phyloP scores from a whole-genome alignment of 2,113 vertebrate genomes.

The Centropus unirufus region DNA sequence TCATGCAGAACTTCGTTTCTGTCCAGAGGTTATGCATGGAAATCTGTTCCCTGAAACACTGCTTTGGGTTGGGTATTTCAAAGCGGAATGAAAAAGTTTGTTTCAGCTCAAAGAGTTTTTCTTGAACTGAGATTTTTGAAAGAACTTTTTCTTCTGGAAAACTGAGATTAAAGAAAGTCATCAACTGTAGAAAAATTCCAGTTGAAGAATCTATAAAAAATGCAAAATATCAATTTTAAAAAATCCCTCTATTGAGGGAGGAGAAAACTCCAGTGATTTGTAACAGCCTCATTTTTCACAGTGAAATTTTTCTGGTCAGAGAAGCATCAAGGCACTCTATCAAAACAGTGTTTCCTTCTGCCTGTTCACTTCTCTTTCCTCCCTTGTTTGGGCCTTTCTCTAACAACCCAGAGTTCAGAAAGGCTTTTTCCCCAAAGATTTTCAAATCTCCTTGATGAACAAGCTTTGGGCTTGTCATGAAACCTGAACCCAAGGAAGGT shows the following conservation, averaged over 20 bases:
- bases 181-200: neutral
- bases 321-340: neutral
- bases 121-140: constrained; percentile 26
- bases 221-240: neutral
- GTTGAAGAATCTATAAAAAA: neutral
- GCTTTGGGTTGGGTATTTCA: constrained; percentile 16
- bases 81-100: neutral
- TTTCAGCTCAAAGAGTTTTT: neutral
- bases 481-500: constrained; percentile 46
- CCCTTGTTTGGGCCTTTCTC: neutral
- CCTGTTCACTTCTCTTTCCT: neutral
- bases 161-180: constrained; percentile 27
- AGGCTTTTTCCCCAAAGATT: neutral
- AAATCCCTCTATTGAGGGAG: neutral
- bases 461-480: constrained; percentile 32
- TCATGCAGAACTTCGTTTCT: neutral
- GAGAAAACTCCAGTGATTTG: neutral
- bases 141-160: constrained; percentile 9
- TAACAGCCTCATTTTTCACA: neutral
- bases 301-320: neutral
- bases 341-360: neutral
- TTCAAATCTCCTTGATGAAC: constrained; percentile 3
- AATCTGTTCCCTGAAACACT: neutral
- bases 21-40: neutral
- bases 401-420: neutral